Evolutionary conservation across 2,888 invertebrate species (phyloP), one percentile per base, ranked within the genome.

Genomic region (Lypha dubia): DNA sequence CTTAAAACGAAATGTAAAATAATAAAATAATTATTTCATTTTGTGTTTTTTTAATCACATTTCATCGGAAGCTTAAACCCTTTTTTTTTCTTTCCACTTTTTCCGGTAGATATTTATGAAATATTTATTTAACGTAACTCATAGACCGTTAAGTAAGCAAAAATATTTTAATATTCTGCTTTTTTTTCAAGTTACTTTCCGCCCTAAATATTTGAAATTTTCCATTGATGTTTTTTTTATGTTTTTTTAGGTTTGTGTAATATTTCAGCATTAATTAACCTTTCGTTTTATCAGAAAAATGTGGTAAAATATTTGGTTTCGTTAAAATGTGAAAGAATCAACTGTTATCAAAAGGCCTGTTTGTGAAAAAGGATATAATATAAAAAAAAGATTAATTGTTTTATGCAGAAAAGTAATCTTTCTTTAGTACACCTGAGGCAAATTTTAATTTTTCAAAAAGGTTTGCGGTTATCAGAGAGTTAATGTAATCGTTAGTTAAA

Each of bases 221-320:
- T 58, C 32, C 28, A 28, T 44, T 70, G 56, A 32, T 15, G 28
- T 51, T 44, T 22, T 41, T 3, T 28, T n/a, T n/a, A n/a, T n/a
- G n/a, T n/a, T 70, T 63, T 60, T 32, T 1, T 20, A 17, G 13
- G 6, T 65, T 56, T 11, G 20, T 7, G 17, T 22, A 53, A 28
- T 46, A 38, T 63, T 77, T 65, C 22, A 63, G 24, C 63, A 56
- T 63, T 35, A 71, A 63, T 71, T 71, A 79, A 70, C 20, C 11
- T 46, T 63, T 71, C 35, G 17, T 49, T 38, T 9, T 13, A 22
- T 0, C 17, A 17, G 41, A 68, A 35, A 49, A 41, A 63, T 46
- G 24, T 28, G 60, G 49, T 38, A 51, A 51, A 62, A 7, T 17
- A 38, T 62, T 38, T 62, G 20, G 8, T 20, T 44, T 41, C 28